Evolutionary conservation across 2,113 vertebrate genomes (phyloP).

Genomic region (Corynorhinus townsendii): DNA sequence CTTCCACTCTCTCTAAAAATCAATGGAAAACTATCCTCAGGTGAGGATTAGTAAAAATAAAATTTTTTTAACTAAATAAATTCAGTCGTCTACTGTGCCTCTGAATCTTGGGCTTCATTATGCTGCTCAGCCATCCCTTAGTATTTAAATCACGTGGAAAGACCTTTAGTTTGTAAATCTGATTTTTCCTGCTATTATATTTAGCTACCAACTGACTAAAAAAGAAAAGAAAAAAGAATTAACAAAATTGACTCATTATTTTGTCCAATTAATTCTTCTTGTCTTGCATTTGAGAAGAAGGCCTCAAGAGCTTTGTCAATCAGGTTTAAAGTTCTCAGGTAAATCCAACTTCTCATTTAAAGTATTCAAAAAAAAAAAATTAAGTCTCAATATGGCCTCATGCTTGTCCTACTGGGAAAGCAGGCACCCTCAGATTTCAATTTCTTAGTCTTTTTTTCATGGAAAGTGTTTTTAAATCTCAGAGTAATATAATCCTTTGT

Average conservation of each 20-base stretch:
- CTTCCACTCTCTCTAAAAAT: too few relatives aligned
- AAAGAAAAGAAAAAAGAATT: slow-evolving; percentile 64
- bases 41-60: too few relatives aligned
- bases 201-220: slow-evolving; percentile 38
- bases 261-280: slow-evolving; percentile 68
- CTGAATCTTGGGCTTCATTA: not conserved
- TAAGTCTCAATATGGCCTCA: slow-evolving; percentile 44
- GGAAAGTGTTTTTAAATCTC: slow-evolving; percentile 45
- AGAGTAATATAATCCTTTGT: slow-evolving; percentile 27
- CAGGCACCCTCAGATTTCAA: slow-evolving; percentile 21
- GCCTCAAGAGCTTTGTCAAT: slow-evolving; percentile 59
- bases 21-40: too few relatives aligned
- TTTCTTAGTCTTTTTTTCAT: slow-evolving; percentile 41
- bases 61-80: too few relatives aligned
- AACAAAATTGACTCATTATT: slow-evolving; percentile 71
- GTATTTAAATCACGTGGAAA: slow-evolving; percentile 40
- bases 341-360: slow-evolving; percentile 59
- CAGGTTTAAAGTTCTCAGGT: slow-evolving; percentile 43
- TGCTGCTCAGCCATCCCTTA: not conserved
- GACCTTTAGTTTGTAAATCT: slow-evolving; percentile 28
- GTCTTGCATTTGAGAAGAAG: slow-evolving; percentile 13
- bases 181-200: slow-evolving; percentile 58
- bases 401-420: slow-evolving; percentile 55
- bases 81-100: not conserved
- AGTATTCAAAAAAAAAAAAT: slow-evolving; percentile 61